Evolutionary conservation across 2,113 vertebrate species (phyloP), one percentile per base, ranked within the genome.

Genomic region (Sialia sialis): DNA sequence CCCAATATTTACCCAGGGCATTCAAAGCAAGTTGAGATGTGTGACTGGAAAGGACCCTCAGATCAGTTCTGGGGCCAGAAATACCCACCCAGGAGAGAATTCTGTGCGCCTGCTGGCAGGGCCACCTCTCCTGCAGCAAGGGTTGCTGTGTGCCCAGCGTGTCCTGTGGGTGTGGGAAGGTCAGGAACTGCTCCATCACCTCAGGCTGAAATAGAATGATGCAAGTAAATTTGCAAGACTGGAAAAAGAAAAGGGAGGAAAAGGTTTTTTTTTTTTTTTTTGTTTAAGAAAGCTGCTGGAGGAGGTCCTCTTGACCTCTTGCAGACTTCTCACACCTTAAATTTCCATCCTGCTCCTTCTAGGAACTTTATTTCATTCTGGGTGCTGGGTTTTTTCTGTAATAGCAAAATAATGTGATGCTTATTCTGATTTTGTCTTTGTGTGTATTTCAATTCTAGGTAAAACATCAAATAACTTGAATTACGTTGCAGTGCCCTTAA

Each of bases 401-500:
- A 54, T 10, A 52, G 27, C n/a, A 49, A 38, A 0, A 0, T 30
- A 7, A 17, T 38, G 4, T 9, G 43, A 30, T 67, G 41, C 43
- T 39, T 66, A 27, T 62, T 75, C 48, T 87, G 68, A 76, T 83
- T 62, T 68, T 83, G 32, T 52, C 66, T 80, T 49, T 67, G 52
- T 51, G 18, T 41, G 3, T 52, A 4, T 70, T 87, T 77, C 43
- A 48, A 81, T 76, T 86, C 38, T 66, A 99, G 99, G 98, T 46
- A 68, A 70, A 43, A 44, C 94, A 14, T 98, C 98, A 7, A 89
- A 97, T 4, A 56, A 1, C 18, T 96, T 99, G 63, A 98, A 98
- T 41, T 98, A 97, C 8, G 98, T 94, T 23, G 34, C 13, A 14
- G 98, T 99, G 66, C 93, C 75, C 17, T 92, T 99, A 32, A 98